Evolutionary conservation across 2,113 vertebrate genomes (phyloP).

Genomic region (Crotalus viridis): DNA sequence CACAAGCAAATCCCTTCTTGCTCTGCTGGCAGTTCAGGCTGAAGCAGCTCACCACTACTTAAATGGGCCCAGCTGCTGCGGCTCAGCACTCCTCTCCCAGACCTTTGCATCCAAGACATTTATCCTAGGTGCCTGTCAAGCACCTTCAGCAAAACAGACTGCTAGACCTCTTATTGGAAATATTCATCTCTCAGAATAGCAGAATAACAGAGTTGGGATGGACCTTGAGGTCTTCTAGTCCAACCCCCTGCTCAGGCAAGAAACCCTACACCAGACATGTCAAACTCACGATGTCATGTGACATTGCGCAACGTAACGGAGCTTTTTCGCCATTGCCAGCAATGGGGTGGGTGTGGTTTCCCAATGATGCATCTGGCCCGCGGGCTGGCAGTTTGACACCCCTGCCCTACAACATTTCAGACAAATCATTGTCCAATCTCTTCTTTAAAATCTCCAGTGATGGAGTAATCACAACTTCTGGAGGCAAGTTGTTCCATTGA

Average conservation of each 20-base stretch:
- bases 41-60: slow-evolving; percentile 26
- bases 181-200: not conserved
- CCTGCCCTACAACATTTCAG: too few species aligned
- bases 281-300: too few species aligned
- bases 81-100: slow-evolving; percentile 28
- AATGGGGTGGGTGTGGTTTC: too few species aligned
- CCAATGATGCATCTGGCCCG: too few species aligned
- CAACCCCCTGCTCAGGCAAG: not conserved
- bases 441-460: too few species aligned
- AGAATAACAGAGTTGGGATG: not conserved
- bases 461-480: too few species aligned
- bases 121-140: not conserved
- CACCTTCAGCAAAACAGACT: not conserved
- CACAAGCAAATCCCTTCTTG: slow-evolving; percentile 48
- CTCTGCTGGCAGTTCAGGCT: slow-evolving; percentile 30
- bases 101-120: not conserved
- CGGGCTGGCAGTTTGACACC: too few species aligned
- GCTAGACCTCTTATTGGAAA: not conserved
- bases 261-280: not conserved
- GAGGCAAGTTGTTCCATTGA: too few species aligned
- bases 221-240: not conserved
- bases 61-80: slow-evolving; percentile 51
- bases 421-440: too few species aligned
- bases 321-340: too few species aligned
- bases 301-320: too few species aligned